Evolutionary conservation across 1,140 invertebrate genomes (phyloP).

Genomic region (Lordiphosa collinella): DNA sequence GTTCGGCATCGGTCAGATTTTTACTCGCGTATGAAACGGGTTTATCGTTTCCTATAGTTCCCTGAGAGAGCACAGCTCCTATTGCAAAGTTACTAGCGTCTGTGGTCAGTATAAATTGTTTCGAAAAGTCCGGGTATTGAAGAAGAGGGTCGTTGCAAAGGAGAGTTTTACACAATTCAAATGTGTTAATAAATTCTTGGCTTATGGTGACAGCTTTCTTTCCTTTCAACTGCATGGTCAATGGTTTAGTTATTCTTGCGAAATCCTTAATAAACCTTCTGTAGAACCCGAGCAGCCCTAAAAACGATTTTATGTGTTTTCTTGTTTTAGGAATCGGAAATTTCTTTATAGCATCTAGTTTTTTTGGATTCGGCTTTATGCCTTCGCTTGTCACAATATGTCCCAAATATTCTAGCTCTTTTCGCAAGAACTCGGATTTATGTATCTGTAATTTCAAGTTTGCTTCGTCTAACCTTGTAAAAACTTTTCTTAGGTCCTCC

Average conservation of each 20-base stretch:
- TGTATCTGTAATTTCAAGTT: not conserved
- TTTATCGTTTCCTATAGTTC: too few relatives aligned
- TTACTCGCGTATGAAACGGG: too few relatives aligned
- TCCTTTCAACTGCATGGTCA: conserved; percentile 7
- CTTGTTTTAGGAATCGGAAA: not conserved
- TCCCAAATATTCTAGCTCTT: not conserved
- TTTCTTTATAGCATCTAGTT: not conserved
- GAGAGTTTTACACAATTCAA: not conserved
- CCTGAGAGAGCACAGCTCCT: too few relatives aligned
- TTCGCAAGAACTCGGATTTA: not conserved
- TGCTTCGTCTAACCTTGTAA: not conserved
- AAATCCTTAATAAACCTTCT: conserved; percentile 4
- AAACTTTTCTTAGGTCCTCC: not conserved
- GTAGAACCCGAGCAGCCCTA: not conserved
- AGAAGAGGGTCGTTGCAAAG: not conserved
- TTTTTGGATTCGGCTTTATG: not conserved
- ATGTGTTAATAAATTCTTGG: not conserved
- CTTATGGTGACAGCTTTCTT: conserved; percentile 5
- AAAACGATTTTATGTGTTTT: not conserved
- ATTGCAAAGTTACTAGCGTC: too few relatives aligned
- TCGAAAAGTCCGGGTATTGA: not conserved
- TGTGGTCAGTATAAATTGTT: too few relatives aligned
- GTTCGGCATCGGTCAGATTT: too few relatives aligned
- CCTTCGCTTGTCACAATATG: conserved; percentile 1
- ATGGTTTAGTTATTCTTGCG: not conserved